Percentiles rank a stretch among this genome's conserved stretches.
Evolutionary conservation across 2,797 vertebrate genomes (phyloP).

Genomic region (Chrosomus eos): DNA sequence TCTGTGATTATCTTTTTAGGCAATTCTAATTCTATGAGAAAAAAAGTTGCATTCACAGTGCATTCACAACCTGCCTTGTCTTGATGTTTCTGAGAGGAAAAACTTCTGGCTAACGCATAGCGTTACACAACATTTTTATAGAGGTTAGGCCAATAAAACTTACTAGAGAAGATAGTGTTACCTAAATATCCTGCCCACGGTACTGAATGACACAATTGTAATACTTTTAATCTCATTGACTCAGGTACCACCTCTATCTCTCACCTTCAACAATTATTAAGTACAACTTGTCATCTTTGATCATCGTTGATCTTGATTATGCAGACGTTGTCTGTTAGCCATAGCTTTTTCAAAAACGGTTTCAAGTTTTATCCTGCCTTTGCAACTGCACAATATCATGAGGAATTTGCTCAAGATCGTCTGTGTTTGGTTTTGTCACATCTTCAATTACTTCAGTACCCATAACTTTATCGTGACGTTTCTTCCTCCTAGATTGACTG

Average conservation of each 20-base stretch:
- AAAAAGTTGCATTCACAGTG: not conserved
- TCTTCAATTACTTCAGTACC: not conserved
- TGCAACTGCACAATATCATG: not conserved
- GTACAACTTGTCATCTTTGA: not conserved
- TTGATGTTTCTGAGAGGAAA: not conserved
- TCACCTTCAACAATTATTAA: not conserved
- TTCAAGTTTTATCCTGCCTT: not conserved
- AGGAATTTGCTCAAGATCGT: not conserved
- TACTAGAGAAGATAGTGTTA: not conserved
- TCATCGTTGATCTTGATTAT: no score
- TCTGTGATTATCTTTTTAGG: not conserved
- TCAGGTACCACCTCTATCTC: not conserved
- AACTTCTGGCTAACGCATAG: not conserved
- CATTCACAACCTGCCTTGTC: not conserved
- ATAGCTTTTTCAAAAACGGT: not conserved
- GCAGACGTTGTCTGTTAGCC: no score
- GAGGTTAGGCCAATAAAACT: not conserved
- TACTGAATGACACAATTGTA: not conserved
- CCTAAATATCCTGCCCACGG: slow-evolving; percentile 4
- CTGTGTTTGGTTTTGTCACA: not conserved
- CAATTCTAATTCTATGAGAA: not conserved
- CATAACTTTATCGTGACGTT: not conserved
- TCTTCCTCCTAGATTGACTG: not conserved
- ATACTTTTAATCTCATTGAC: not conserved
- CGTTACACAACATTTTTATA: not conserved